A percentile compares a stretch with the other conserved stretches of the same genome.
phyloP scores from a whole-genome alignment of 1,140 invertebrate genomes.

The Cryptotermes secundus region DNA sequence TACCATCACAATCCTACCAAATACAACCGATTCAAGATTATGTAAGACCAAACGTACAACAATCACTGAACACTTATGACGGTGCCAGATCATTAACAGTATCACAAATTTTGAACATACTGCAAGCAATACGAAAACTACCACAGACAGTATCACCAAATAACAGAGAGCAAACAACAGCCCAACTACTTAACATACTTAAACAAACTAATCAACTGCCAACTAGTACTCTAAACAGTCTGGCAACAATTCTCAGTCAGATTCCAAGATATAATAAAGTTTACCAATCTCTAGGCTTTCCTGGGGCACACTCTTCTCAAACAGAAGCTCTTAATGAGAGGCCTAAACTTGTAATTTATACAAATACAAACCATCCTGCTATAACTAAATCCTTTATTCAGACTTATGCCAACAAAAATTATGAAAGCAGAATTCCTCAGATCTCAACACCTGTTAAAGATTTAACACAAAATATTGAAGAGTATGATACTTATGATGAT shows the following conservation, averaged over 20 bases:
- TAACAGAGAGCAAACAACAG: constrained; percentile 6
- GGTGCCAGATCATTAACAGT: background rate
- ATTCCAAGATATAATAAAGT: background rate
- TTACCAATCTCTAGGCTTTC: background rate
- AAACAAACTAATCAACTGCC: background rate
- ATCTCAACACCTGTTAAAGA: background rate
- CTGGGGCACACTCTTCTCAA: background rate
- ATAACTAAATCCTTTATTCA: background rate
- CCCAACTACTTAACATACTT: constrained; percentile 1
- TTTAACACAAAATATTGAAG: background rate
- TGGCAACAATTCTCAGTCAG: background rate
- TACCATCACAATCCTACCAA: background rate
- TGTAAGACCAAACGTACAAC: background rate
- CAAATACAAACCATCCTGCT: background rate
- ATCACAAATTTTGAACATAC: constrained; percentile 29
- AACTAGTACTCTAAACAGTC: background rate
- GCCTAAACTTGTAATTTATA: background rate
- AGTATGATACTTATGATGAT: background rate
- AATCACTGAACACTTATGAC: background rate
- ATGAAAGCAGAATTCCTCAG: background rate
- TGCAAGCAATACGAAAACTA: constrained; percentile 29
- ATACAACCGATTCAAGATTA: background rate
- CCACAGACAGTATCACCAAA: background rate
- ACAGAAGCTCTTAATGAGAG: background rate
- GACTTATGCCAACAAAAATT: background rate